Base-by-base conservation (phyloP, 2,888 invertebrate species). In the Timandra comae region DNA sequence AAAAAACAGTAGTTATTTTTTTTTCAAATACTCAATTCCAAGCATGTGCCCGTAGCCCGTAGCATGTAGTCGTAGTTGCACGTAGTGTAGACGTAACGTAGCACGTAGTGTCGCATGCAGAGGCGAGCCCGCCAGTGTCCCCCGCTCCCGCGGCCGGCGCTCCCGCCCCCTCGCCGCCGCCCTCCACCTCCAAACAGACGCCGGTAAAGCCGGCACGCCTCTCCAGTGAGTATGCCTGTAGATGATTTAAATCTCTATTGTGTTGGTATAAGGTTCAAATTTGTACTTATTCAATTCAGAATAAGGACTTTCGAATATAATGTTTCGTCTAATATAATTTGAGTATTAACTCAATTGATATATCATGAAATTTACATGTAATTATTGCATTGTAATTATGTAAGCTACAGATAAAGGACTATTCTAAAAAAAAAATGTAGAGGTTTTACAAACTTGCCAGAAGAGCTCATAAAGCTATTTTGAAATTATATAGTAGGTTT, bases 101-200 rank as follows among this genome's bases (percentile, higher is more conserved):
- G 82, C 82, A 81, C 81, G 80, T 82, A 82, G 82, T 72, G 64
- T 75, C 75, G 81, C 82, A 82, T 81, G 84, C 80, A 82, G 82
- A 73, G 53, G 45, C 46, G 41, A 45, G 36, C 39, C 49, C 39
- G 43, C 50, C 41, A 47, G 49, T 38, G 16, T 39, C 35, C 56
- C 40, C 30, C 47, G 35, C 40, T 48, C 33, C 45, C 45, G 30
- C 30, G 43, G 35, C 35, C 34, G 32, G 35, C 42, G n/a, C n/a
- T n/a, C n/a, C n/a, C 38, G 36, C 52, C 37, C 39, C 52, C 33
- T 29, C 23, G 21, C 39, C 43, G 56, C 52, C 50, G 46, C 54
- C 54, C 55, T 48, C 55, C 56, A 38, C 63, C 68, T 37, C 7
- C 25, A 76, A 70, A 64, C 78, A 67, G 63, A 76, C 81, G 50